phyloP scores from a whole-genome alignment of 2,888 invertebrate species.

The Acanthococcus lagerstroemiae region DNA sequence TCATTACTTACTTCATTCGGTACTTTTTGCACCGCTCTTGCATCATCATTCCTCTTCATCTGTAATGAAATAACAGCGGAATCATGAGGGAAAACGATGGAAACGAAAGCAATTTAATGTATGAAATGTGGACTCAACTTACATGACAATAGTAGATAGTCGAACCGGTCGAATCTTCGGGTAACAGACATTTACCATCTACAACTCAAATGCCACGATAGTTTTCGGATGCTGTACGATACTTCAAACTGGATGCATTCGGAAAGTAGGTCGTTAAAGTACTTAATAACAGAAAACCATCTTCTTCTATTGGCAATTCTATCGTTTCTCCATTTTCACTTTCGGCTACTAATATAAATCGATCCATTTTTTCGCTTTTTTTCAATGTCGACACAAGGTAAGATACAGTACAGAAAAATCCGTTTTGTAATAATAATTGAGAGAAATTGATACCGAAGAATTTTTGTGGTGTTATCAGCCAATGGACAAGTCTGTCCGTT shows the following conservation, averaged over 20 bases:
- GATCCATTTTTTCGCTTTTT: neutral
- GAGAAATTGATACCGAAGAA: no score
- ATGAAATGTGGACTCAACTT: no score
- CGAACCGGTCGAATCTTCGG: neutral
- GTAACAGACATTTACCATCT: no score
- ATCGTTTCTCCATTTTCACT: constrained; percentile 93
- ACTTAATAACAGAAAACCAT: constrained; percentile 80
- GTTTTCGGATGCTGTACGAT: constrained; percentile 82
- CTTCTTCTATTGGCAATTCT: constrained; percentile 88
- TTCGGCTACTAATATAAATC: constrained; percentile 68
- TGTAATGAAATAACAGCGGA: no score
- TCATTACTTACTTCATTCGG: neutral
- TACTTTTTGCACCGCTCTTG: neutral
- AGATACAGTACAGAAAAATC: neutral
- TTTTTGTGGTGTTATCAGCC: no score
- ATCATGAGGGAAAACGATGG: no score
- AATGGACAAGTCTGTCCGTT: no score
- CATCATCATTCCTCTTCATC: neutral
- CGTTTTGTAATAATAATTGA: no score
- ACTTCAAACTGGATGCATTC: constrained; percentile 93
- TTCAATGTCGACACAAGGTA: neutral
- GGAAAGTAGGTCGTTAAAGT: constrained; percentile 95
- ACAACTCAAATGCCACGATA: constrained; percentile 46
- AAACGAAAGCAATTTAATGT: no score
- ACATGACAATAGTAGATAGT: neutral